These are phyloP conservation scores for Pedetes capensis DNA, from an alignment of 2,113 vertebrate species.

Conservation along the genomic window DNA sequence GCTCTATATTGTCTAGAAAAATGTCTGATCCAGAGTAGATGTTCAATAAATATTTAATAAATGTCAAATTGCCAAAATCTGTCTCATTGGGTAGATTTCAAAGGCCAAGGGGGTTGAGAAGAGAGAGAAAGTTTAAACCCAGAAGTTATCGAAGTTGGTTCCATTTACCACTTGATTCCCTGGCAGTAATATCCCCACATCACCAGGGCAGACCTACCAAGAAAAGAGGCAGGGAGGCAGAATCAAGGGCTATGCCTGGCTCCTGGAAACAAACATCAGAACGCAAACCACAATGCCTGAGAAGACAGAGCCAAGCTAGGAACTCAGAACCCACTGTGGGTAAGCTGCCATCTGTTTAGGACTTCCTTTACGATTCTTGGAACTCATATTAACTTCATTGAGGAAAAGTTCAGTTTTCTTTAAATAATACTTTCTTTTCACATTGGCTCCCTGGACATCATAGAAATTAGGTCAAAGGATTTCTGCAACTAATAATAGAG, in stretches of 20 bases:
- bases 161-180: background rate
- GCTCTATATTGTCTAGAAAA: background rate
- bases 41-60: conserved; percentile 39
- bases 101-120: background rate
- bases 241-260: no score
- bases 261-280: background rate
- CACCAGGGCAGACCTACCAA: background rate
- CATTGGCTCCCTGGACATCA: background rate
- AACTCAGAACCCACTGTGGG: background rate
- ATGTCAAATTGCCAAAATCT: background rate
- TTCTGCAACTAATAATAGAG: background rate
- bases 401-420: background rate
- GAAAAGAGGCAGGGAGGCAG: background rate
- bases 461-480: background rate
- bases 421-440: background rate
- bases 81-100: background rate
- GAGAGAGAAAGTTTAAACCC: background rate
- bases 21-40: background rate
- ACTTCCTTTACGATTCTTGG: background rate
- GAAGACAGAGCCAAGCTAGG: background rate
- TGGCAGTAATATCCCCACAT: background rate
- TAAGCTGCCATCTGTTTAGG: rapidly evolving
- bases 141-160: background rate
- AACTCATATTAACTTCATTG: background rate
- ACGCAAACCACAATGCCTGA: rapidly evolving